Evolutionary conservation across 2,113 vertebrate species (phyloP).

Genomic region (Solea solea): DNA sequence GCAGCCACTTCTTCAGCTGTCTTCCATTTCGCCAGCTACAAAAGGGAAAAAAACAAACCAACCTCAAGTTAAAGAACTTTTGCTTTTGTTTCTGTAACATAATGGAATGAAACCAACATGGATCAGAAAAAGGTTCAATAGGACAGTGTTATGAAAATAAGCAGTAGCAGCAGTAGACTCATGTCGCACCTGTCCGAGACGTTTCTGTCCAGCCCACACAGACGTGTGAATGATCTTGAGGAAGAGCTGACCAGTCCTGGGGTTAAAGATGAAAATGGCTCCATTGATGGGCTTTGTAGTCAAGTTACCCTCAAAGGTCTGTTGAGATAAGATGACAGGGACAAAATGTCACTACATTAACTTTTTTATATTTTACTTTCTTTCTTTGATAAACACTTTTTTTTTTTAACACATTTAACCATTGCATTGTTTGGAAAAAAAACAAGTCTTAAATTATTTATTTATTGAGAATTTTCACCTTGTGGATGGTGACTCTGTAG

Average conservation of each 20-base stretch:
- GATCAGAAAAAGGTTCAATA: neutral
- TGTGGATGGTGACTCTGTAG: conserved; percentile 98
- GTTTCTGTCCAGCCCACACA: conserved; percentile 99
- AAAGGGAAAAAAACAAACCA: neutral
- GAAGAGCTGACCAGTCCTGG: conserved; percentile 98
- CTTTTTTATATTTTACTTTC: neutral
- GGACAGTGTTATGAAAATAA: neutral
- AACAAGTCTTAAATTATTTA: neutral
- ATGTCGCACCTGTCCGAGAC: conserved; percentile 91
- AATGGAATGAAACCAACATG: neutral
- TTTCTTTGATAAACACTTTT: neutral
- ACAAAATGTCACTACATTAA: neutral
- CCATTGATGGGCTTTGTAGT: conserved; percentile 99
- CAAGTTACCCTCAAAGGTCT: conserved; percentile 99
- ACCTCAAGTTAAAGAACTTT: neutral
- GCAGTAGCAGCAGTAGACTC: neutral
- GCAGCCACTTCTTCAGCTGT: conserved; percentile 98
- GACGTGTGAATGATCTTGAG: conserved; percentile 99
- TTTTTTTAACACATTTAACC: neutral
- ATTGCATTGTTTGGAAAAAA: neutral
- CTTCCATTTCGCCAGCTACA: conserved; percentile 98
- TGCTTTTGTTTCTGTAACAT: neutral
- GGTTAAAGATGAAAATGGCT: conserved; percentile 99
- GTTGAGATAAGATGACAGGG: neutral
- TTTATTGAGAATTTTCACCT: conserved; percentile 78